A percentile compares a stretch with the other conserved stretches of the same genome.
Conservation (phyloP, 2,888 invertebrate species). For the Macrosoma leucophasiata region DNA sequence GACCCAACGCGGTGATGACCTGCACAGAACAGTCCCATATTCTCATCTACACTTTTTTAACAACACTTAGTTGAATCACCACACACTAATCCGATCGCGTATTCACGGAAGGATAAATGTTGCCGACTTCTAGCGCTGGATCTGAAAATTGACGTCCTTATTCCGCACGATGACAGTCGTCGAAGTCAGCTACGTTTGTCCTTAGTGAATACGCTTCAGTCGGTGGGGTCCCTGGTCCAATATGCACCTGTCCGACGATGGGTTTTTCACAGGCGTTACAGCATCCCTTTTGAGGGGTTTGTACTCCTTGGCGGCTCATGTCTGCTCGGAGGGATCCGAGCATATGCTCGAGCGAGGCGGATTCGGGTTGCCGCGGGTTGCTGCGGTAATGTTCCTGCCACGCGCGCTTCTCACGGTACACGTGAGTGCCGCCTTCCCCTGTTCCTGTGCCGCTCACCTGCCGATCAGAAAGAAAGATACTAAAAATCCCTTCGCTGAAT, state of each 20-base stretch:
- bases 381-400: constrained; percentile 73
- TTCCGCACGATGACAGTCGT: no score
- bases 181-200: no score
- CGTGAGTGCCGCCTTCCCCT: constrained; percentile 70
- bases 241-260: constrained; percentile 93
- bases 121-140: no score
- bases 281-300: constrained; percentile 98
- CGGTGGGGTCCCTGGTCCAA: no score
- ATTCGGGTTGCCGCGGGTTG: constrained; percentile 74
- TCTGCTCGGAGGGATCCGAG: constrained; percentile 95
- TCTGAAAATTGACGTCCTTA: no score
- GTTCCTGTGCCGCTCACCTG: constrained; percentile 58
- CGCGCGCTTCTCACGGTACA: constrained; percentile 78
- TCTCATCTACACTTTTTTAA: constrained; percentile 8
- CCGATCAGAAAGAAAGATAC: constrained; percentile 10
- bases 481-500: constrained; percentile 11
- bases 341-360: constrained; percentile 84
- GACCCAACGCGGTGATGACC: constrained; percentile 96
- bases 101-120: no score
- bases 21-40: constrained; percentile 31
- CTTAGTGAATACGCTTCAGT: no score
- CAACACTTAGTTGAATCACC: no score
- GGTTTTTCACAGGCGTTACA: constrained; percentile 99
- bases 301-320: constrained; percentile 99
- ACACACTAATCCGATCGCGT: no score